Conservation (phyloP, 2,113 vertebrate genomes). For the Dicaeum eximium region DNA sequence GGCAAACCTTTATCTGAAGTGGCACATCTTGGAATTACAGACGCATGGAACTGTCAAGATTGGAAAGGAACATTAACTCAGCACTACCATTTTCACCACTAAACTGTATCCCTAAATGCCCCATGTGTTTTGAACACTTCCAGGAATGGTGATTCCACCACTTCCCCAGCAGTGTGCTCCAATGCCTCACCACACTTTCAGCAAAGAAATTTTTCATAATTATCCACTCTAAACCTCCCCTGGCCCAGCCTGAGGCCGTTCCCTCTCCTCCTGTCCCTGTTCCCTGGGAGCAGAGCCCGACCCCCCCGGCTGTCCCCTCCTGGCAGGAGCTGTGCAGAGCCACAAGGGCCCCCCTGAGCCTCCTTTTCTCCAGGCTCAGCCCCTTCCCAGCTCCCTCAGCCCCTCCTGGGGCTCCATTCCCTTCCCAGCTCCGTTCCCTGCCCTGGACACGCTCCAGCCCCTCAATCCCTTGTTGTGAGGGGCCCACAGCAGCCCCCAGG, state of each 20-base stretch:
- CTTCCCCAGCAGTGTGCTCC: neutral
- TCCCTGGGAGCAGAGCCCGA: neutral
- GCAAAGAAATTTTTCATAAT: neutral
- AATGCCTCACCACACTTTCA: neutral
- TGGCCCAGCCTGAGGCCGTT: accelerated
- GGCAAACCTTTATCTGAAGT: neutral
- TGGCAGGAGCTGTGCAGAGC: neutral
- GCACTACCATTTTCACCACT: neutral
- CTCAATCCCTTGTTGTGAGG: accelerated
- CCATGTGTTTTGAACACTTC: neutral
- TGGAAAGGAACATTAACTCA: neutral
- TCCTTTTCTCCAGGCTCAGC: neutral
- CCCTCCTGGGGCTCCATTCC: accelerated
- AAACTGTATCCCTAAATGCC: neutral
- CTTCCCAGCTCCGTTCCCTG: neutral
- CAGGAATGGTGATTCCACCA: neutral
- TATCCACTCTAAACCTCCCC: neutral
- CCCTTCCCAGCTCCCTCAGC: neutral
- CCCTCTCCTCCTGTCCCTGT: neutral
- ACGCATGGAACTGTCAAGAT: neutral
- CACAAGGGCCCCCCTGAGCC: neutral
- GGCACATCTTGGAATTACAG: neutral
- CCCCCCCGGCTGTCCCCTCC: accelerated
- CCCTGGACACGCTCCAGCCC: accelerated
- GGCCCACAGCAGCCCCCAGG: accelerated